These are phyloP conservation scores for Dicranocentrus wangi DNA, from an alignment of 2,888 invertebrate genomes.

Conservation along the genomic window DNA sequence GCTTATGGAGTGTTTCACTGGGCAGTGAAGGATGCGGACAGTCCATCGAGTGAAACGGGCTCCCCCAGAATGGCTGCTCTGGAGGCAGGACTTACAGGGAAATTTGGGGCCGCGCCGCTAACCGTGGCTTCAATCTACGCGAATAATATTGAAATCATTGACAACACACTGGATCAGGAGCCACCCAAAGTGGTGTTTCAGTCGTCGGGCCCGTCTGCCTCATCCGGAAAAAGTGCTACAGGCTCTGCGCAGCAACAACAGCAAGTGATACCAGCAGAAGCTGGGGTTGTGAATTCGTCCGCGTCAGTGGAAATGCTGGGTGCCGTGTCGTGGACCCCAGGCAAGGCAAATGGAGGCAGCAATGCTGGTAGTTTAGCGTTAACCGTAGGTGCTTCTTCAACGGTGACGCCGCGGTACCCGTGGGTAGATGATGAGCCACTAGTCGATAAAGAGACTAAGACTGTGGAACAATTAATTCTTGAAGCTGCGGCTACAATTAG, in stretches of 20 bases:
- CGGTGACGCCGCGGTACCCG: slow-evolving; percentile 66
- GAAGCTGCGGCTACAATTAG: slow-evolving; percentile 76
- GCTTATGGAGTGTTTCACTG: slow-evolving; percentile 71
- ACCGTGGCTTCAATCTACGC: slow-evolving; percentile 18
- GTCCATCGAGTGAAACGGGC: slow-evolving; percentile 61
- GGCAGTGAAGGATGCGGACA: slow-evolving; percentile 65
- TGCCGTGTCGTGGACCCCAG: slow-evolving; percentile 23
- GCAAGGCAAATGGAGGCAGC: not conserved
- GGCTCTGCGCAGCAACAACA: not conserved
- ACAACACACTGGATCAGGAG: not conserved
- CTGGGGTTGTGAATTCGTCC: not conserved
- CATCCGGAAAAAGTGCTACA: slow-evolving; percentile 1
- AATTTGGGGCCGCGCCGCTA: slow-evolving; percentile 23
- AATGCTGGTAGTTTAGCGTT: slow-evolving; percentile 27
- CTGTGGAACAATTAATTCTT: slow-evolving; percentile 84
- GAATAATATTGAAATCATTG: not conserved
- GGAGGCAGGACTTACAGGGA: slow-evolving; percentile 5
- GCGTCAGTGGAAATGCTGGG: slow-evolving; percentile 49
- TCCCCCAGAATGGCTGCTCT: slow-evolving; percentile 68
- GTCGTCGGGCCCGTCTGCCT: slow-evolving; percentile 3
- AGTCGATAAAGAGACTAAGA: slow-evolving; percentile 79
- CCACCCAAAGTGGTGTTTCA: not conserved
- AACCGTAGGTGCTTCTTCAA: slow-evolving; percentile 60
- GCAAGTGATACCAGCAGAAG: not conserved
- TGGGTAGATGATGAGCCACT: slow-evolving; percentile 77